Conservation (phyloP, 92 coral and sea anemone genomes). For the Parazoanthus swiftii region DNA sequence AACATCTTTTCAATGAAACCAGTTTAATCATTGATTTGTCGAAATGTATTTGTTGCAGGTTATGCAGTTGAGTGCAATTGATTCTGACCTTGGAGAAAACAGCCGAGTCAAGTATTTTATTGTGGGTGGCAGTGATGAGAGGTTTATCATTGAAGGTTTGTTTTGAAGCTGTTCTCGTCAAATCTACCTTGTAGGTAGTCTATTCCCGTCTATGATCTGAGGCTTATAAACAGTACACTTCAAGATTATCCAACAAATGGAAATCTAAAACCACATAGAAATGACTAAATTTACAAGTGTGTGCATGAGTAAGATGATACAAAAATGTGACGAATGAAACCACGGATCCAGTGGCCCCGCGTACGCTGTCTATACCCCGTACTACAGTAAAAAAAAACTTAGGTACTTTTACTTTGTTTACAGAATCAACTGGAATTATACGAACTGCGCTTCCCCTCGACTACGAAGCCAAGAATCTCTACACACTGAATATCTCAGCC, state of each 20-base stretch:
- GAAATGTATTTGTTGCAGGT: neutral
- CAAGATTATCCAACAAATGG: neutral
- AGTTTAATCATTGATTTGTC: neutral
- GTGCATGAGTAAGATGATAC: too few relatives aligned
- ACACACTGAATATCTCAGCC: slow-evolving; percentile 62
- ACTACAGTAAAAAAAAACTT: neutral
- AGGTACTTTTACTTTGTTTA: neutral
- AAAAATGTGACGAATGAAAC: too few relatives aligned
- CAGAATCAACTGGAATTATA: slow-evolving; percentile 63
- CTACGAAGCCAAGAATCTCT: slow-evolving; percentile 61
- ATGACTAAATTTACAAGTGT: too few relatives aligned
- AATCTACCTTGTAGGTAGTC: neutral
- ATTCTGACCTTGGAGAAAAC: slow-evolving; percentile 46
- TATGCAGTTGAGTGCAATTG: slow-evolving; percentile 39
- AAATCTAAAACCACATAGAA: neutral
- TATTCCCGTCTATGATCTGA: neutral
- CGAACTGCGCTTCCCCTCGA: slow-evolving; percentile 62
- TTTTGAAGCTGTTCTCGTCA: neutral
- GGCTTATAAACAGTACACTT: neutral
- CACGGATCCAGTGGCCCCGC: too few relatives aligned
- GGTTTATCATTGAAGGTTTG: slow-evolving; percentile 52
- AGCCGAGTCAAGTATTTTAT: slow-evolving; percentile 39
- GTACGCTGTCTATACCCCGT: too few relatives aligned
- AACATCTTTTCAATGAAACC: neutral
- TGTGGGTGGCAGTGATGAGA: slow-evolving; percentile 41